phyloP scores from a whole-genome alignment of 2,888 invertebrate species.

The Piscicola geometra region DNA sequence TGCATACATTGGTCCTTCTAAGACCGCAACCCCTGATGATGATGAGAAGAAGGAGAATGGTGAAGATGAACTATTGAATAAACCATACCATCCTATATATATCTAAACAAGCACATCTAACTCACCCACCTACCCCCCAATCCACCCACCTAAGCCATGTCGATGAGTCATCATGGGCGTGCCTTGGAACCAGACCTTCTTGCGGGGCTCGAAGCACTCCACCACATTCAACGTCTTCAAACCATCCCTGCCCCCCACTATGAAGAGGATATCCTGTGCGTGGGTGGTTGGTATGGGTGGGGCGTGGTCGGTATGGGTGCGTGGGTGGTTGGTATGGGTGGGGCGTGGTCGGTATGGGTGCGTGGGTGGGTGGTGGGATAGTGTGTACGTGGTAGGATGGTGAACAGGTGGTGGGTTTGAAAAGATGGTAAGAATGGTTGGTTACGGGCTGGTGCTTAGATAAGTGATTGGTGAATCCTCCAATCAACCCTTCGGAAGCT shows the following conservation, averaged over 20 bases:
- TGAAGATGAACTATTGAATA: background rate
- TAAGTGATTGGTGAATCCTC: too few relatives aligned
- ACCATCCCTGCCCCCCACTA: conserved; percentile 89
- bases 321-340: background rate
- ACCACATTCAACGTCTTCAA: conserved; percentile 69
- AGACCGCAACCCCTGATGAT: conserved; percentile 61
- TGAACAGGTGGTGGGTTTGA: background rate
- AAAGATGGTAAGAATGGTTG: background rate
- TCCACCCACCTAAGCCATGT: conserved; percentile 58
- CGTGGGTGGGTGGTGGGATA: background rate
- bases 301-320: background rate
- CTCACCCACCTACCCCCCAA: background rate
- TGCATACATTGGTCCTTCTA: conserved; percentile 80
- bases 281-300: background rate
- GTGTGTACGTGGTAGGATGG: background rate
- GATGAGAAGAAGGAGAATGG: background rate
- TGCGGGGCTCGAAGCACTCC: conserved; percentile 56
- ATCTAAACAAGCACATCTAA: background rate
- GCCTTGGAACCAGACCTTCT: conserved; percentile 70
- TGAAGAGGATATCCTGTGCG: conserved; percentile 64
- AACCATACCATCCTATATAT: too few relatives aligned
- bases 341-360: background rate
- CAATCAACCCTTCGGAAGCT: too few relatives aligned
- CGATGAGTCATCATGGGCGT: conserved; percentile 85
- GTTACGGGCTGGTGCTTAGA: too few relatives aligned